Conservation (phyloP, 2,888 invertebrate genomes). For the Gastrophysa polygoni region DNA sequence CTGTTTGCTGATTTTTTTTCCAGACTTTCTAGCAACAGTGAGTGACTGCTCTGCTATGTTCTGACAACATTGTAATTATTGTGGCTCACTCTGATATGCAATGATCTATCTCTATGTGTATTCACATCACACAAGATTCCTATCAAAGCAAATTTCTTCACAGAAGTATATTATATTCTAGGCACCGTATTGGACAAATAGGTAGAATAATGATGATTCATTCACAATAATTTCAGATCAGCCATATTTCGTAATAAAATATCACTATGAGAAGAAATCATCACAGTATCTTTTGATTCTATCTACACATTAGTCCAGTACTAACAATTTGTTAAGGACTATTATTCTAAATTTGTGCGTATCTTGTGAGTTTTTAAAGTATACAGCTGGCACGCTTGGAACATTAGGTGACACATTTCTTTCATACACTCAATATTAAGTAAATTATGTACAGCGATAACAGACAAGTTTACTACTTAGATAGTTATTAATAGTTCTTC, state of each 20-base stretch:
- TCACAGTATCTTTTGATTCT: neutral
- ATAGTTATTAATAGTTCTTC: no score
- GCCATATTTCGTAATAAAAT: no score
- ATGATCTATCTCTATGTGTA: no score
- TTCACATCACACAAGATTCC: no score
- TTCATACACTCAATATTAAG: neutral
- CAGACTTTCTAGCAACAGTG: no score
- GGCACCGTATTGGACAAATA: slow-evolving; percentile 31
- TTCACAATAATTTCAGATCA: neutral
- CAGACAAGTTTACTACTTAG: no score
- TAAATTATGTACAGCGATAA: no score
- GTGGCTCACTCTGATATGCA: no score
- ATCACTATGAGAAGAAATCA: neutral
- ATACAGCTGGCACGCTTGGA: slow-evolving; percentile 25
- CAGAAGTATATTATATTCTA: slow-evolving; percentile 20
- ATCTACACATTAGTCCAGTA: slow-evolving; percentile 31
- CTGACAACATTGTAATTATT: no score
- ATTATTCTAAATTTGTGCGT: slow-evolving; percentile 37
- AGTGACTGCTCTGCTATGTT: no score
- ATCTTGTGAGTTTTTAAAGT: slow-evolving; percentile 28
- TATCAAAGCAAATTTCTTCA: no score
- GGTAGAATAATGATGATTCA: slow-evolving; percentile 19
- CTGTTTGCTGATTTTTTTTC: no score
- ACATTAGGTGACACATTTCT: slow-evolving; percentile 13
- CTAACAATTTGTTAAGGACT: slow-evolving; percentile 21